Evolutionary conservation across 2,888 invertebrate species (phyloP), one percentile per base, ranked within the genome.

Genomic region (Pterobdella sp.): DNA sequence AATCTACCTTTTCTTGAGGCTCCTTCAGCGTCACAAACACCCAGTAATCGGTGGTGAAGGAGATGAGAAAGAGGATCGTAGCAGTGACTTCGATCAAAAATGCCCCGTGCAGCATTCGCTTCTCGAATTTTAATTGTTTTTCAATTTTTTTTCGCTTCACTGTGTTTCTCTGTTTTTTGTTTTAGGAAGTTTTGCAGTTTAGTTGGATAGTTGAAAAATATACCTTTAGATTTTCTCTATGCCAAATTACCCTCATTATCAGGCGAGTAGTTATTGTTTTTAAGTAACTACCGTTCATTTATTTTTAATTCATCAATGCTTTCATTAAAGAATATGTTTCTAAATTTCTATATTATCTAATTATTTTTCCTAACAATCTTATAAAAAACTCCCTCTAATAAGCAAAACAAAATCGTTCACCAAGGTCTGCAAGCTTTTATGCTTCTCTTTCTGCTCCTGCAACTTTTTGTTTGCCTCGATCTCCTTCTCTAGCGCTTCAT

Each of bases 11-110:
- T 42, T 60, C 32, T 52, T 68, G 63, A 1, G 67, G 36, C 32
- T 56, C 26, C 18, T 56, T 31, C n/a, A 74, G 56, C 2, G 34
- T 66, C 29, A 74, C 74, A 34, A n/a, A 18, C 0, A 74, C 74
- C 74, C 74, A 74, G 68, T 56, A 72, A 29, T 72, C 71, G 68
- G 56, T 72, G 68, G 56, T 42, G 52, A 67, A 74, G 26, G 74
- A 65, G 18, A 72, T 32, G n/a, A 74, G 42, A 63, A 74, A 74
- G 49, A 74, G 22, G 1, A 74, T 3, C 10, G 72, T 65, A n/a
- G 52, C 74, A 2, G 72, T 10, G 34, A 74, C 14, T 26, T 68
- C 74, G 49, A 49, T 37, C 32, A 31, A 56, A 34, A 74, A 74
- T 4, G 74, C 72, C 4, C 56, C 74, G 35, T 37, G 1, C 29